Percentiles rank a stretch among this genome's conserved stretches.
phyloP scores from a whole-genome alignment of 2,113 vertebrate species.

The Alectura lathami region DNA sequence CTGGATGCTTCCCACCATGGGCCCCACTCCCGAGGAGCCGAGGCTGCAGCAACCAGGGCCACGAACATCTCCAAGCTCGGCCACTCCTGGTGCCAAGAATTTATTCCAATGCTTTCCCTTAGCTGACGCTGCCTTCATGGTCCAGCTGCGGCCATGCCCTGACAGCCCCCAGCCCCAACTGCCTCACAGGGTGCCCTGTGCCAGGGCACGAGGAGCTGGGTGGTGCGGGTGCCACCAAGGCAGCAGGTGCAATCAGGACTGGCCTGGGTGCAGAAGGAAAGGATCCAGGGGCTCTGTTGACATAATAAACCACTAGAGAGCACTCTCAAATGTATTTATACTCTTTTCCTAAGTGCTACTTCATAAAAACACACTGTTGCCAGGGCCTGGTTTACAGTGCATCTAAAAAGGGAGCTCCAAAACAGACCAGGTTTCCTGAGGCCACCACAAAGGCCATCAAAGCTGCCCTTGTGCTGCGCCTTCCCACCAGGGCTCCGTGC shows the following conservation, averaged over 20 bases:
- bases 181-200: accelerated
- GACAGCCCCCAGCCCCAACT: background rate
- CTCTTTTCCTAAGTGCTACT: conserved; percentile 17
- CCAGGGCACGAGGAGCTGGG: background rate
- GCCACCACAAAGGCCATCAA: conserved; percentile 32
- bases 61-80: background rate
- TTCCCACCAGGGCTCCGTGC: background rate
- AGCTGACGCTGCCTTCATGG: accelerated
- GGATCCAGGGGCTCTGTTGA: conserved; percentile 61
- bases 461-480: background rate
- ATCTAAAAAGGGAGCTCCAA: conserved; percentile 53
- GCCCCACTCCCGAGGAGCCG: background rate
- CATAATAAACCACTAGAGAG: conserved; percentile 64
- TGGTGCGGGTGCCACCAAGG: background rate
- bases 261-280: background rate
- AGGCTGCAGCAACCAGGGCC: background rate
- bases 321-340: conserved; percentile 69
- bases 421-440: conserved; percentile 60
- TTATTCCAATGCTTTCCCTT: background rate
- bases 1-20: accelerated
- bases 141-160: accelerated
- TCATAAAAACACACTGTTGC: conserved; percentile 59
- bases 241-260: background rate
- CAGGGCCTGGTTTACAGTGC: conserved; percentile 59
- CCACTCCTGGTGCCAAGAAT: background rate